phyloP scores from a whole-genome alignment of 2,113 vertebrate genomes.

The Prietella phreatophila region DNA sequence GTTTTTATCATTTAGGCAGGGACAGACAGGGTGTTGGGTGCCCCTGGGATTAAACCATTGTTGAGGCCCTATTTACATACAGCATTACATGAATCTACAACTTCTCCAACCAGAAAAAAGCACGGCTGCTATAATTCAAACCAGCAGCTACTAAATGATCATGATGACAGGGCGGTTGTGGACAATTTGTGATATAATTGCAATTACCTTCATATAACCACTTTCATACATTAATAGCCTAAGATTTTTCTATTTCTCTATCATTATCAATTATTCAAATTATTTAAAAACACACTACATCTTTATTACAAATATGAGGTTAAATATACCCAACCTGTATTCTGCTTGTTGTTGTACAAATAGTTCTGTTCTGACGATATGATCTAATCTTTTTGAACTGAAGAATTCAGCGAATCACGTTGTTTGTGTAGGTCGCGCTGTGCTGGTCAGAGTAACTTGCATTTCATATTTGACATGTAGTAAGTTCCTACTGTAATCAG shows the following conservation, averaged over 20 bases:
- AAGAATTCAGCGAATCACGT: not conserved
- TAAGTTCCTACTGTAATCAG: not conserved
- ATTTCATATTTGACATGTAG: not conserved
- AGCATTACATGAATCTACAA: not conserved
- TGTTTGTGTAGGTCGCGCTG: not conserved
- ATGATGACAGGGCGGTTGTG: not conserved
- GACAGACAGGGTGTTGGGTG: not conserved
- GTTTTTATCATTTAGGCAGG: not conserved
- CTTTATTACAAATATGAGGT: not conserved
- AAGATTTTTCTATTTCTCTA: not conserved
- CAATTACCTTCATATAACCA: not conserved
- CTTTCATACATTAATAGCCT: not conserved
- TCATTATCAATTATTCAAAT: not conserved
- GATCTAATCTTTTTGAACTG: not conserved
- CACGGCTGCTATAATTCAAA: not conserved
- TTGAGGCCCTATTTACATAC: not conserved
- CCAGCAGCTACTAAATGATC: not conserved
- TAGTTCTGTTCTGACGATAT: not conserved
- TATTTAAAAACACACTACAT: not conserved
- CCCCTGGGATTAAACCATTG: not conserved
- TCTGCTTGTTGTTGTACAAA: not conserved
- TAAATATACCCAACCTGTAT: not conserved
- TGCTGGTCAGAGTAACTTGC: not conserved
- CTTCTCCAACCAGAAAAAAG: not conserved
- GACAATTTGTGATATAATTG: not conserved